Conservation (phyloP, 2,888 invertebrate genomes). For the Bimastos eiseni region DNA sequence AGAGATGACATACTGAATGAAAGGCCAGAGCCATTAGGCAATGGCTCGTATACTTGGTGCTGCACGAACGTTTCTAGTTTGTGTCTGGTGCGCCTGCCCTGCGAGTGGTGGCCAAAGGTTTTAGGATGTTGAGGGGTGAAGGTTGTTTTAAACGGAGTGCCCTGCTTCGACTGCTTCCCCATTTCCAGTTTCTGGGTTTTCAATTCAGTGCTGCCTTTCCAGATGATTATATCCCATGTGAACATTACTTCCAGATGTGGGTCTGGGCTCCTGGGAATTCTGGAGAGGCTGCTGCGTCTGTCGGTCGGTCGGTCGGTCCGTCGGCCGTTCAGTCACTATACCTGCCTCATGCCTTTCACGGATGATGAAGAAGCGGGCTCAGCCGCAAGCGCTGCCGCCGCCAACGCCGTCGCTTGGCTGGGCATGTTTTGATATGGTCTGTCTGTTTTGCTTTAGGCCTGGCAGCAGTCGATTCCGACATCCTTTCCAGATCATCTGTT, state of each 20-base stretch:
- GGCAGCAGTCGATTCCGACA: background rate
- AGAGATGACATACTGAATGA: background rate
- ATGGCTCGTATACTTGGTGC: background rate
- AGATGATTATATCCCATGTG: background rate
- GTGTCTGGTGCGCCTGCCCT: background rate
- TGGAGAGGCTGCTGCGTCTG: background rate
- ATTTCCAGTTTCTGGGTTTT: background rate
- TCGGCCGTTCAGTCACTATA: background rate
- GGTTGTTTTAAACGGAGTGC: background rate
- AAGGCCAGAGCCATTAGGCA: background rate
- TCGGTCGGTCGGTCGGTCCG: too few relatives aligned
- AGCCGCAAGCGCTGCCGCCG: too few relatives aligned
- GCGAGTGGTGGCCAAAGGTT: background rate
- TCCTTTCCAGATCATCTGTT: slow-evolving; percentile 13
- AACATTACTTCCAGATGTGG: slow-evolving; percentile 23
- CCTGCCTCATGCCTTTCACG: background rate
- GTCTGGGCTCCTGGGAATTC: background rate
- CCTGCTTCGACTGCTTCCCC: background rate
- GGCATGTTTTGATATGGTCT: slow-evolving; percentile 13
- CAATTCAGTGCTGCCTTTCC: background rate
- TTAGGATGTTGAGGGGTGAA: background rate
- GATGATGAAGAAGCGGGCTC: background rate
- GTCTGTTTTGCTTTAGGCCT: slow-evolving; percentile 13
- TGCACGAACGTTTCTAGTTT: background rate
- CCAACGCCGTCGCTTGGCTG: background rate